Percentiles rank a stretch among this genome's conserved stretches.
phyloP scores from a whole-genome alignment of 2,113 vertebrate genomes.

The Lagopus leucura region DNA sequence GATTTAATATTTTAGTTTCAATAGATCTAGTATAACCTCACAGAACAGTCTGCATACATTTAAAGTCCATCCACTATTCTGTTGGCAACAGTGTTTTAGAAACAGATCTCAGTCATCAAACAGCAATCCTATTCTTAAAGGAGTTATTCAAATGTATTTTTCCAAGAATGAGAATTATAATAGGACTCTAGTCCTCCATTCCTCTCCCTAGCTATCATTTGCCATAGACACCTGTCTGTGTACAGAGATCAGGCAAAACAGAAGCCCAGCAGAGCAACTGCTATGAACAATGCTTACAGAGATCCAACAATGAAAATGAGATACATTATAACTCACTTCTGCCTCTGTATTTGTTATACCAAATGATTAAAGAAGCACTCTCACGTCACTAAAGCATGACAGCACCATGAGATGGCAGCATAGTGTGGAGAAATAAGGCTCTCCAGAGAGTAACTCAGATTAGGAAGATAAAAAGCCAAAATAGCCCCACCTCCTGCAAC shows the following conservation, averaged over 20 bases:
- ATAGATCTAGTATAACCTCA: neutral
- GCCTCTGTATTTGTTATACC: neutral
- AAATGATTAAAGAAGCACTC: neutral
- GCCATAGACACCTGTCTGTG: neutral
- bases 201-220: neutral
- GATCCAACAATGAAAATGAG: neutral
- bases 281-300: neutral
- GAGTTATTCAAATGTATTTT: neutral
- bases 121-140: neutral
- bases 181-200: neutral
- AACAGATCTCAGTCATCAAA: neutral
- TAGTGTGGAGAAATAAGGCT: neutral
- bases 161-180: neutral
- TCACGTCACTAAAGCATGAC: neutral
- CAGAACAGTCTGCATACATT: neutral
- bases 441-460: slow-evolving; percentile 14
- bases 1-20: neutral
- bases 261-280: neutral
- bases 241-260: neutral
- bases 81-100: neutral
- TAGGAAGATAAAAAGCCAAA: neutral
- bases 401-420: neutral
- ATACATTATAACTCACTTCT: neutral
- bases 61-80: neutral
- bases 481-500: slow-evolving; percentile 27